Percentiles rank a stretch among this genome's conserved stretches.
phyloP scores from a whole-genome alignment of 2,797 vertebrate genomes.

The Gadopsis marmoratus region DNA sequence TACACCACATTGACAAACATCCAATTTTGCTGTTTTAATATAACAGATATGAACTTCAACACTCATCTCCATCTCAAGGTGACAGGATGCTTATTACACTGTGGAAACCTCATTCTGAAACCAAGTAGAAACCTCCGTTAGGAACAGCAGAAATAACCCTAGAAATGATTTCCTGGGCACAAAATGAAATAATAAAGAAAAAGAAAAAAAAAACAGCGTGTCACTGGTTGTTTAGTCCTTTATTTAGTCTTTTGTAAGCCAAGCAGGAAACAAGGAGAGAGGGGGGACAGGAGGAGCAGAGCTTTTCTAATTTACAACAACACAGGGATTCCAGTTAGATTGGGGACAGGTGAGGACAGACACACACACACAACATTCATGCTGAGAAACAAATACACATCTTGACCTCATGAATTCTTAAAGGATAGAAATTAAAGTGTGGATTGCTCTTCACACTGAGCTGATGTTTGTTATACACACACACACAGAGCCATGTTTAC shows the following conservation, averaged over 20 bases:
- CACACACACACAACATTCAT: slow-evolving; percentile 12
- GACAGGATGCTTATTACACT: not conserved
- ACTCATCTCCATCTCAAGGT: not conserved
- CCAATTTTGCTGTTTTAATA: not conserved
- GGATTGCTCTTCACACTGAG: slow-evolving; percentile 12
- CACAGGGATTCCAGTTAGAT: slow-evolving; percentile 25
- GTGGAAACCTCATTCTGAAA: not conserved
- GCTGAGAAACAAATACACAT: slow-evolving; percentile 30
- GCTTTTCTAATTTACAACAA: slow-evolving; percentile 52
- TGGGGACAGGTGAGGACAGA: slow-evolving; percentile 11
- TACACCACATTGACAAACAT: no score
- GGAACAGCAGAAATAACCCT: not conserved
- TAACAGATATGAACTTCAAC: not conserved
- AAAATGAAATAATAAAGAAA: not conserved
- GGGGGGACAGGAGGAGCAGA: not conserved
- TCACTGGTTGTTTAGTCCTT: not conserved
- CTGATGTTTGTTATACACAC: not conserved
- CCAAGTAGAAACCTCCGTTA: no score
- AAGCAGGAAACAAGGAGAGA: slow-evolving; percentile 17
- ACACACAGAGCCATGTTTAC: not conserved
- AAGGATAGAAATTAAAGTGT: slow-evolving; percentile 17
- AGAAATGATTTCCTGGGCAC: slow-evolving; percentile 3
- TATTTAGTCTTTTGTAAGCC: not conserved
- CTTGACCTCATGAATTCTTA: not conserved
- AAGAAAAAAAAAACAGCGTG: not conserved